phyloP scores from a whole-genome alignment of 1,140 invertebrate species.

The Pinna nobilis region DNA sequence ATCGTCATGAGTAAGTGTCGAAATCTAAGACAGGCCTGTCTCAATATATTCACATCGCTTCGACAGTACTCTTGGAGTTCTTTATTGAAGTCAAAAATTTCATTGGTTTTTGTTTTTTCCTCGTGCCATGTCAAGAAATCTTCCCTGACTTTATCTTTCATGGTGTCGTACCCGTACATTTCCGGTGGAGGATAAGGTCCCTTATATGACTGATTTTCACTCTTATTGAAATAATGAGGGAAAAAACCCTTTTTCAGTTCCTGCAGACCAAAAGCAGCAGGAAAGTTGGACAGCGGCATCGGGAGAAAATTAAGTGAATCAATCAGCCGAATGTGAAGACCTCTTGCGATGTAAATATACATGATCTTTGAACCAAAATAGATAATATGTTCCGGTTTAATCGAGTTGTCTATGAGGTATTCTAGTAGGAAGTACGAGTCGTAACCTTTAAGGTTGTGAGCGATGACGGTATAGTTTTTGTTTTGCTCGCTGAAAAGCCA shows the following conservation, averaged over 20 bases:
- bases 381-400: background rate
- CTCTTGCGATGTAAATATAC: background rate
- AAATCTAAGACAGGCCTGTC: constrained; percentile 39
- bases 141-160: constrained; percentile 26
- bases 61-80: constrained; percentile 39
- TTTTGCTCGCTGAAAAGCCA: constrained; percentile 29
- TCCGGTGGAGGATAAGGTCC: background rate
- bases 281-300: constrained; percentile 10
- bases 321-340: background rate
- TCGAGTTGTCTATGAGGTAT: constrained; percentile 13
- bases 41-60: constrained; percentile 45
- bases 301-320: background rate
- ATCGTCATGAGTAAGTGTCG: constrained; percentile 23
- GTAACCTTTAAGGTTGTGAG: constrained; percentile 27
- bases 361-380: constrained; percentile 22
- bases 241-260: constrained; percentile 48
- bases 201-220: constrained; percentile 39
- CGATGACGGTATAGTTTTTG: constrained; percentile 24
- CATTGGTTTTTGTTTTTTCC: constrained; percentile 17
- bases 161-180: constrained; percentile 22
- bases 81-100: constrained; percentile 38
- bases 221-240: constrained; percentile 44
- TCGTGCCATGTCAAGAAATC: constrained; percentile 29
- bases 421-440: constrained; percentile 21
- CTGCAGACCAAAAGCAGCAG: constrained; percentile 26